Evolutionary conservation across 2,113 vertebrate species (phyloP).

Genomic region (Mixornis gularis): DNA sequence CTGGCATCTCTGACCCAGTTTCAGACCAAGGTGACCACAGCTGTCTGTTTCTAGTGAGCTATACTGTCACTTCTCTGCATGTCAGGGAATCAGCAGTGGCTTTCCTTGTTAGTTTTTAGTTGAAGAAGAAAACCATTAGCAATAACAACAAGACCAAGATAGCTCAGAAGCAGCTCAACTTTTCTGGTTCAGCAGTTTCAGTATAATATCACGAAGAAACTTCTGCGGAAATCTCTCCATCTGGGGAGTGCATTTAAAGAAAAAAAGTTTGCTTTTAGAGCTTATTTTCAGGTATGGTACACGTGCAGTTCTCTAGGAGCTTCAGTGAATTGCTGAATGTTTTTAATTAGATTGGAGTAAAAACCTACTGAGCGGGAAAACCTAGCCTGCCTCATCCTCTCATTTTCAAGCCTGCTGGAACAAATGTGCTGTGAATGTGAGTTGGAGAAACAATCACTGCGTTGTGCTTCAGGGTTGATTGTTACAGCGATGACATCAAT

Average conservation of each 20-base stretch:
- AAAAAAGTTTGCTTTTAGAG: not conserved
- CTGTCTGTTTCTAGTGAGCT: conserved; percentile 8
- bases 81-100: not conserved
- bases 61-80: conserved; percentile 25
- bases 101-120: conserved; percentile 30
- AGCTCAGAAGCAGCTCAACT: not conserved
- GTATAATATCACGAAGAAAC: not conserved
- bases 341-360: conserved; percentile 20
- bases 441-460: not conserved
- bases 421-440: not conserved
- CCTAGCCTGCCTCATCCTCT: not conserved
- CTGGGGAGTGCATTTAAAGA: not conserved
- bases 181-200: not conserved
- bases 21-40: conserved; percentile 37
- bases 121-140: not conserved
- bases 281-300: not conserved
- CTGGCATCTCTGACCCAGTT: conserved; percentile 35
- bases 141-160: not conserved
- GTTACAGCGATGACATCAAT: not conserved
- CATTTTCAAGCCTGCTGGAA: conserved; percentile 7
- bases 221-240: not conserved
- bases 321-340: not conserved
- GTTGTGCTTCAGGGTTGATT: not conserved
- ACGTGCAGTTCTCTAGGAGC: not conserved
- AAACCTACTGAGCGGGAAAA: not conserved